These are phyloP conservation scores for Cnemophilus loriae DNA, from an alignment of 2,113 vertebrate genomes.

Conservation along the genomic window DNA sequence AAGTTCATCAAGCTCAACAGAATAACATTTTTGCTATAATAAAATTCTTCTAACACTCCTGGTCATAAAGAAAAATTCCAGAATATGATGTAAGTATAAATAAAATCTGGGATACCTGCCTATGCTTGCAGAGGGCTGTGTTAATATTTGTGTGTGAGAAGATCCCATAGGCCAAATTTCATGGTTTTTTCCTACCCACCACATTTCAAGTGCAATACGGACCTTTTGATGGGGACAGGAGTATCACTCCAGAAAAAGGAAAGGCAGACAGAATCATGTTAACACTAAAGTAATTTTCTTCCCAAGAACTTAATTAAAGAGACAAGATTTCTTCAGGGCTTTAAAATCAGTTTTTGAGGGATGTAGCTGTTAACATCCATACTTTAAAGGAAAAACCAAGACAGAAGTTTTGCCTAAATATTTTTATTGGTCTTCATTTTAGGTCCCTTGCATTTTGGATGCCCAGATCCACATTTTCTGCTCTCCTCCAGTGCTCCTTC, in stretches of 20 bases:
- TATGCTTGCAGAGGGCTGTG: not conserved
- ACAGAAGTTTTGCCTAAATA: not conserved
- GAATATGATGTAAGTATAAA: not conserved
- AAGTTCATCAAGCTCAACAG: not conserved
- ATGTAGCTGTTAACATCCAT: not conserved
- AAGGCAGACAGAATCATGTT: not conserved
- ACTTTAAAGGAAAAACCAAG: not conserved
- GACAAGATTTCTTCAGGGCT: not conserved
- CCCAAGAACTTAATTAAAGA: not conserved
- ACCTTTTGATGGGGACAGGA: not conserved
- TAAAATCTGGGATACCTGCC: not conserved
- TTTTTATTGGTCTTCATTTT: not conserved
- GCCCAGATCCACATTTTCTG: not conserved
- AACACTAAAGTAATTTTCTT: not conserved
- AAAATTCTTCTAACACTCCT: not conserved
- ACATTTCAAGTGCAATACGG: not conserved
- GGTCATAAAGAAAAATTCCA: not conserved
- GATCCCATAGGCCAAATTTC: not conserved
- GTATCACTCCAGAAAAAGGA: not conserved
- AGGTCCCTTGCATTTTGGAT: not conserved
- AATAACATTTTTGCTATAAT: not conserved
- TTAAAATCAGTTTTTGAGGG: not conserved
- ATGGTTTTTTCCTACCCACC: not conserved
- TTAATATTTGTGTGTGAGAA: not conserved
- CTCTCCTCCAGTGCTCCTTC: not conserved